These are phyloP conservation scores for Zaprionus ornatus DNA, from an alignment of 1,140 invertebrate genomes.

Conservation along the genomic window DNA sequence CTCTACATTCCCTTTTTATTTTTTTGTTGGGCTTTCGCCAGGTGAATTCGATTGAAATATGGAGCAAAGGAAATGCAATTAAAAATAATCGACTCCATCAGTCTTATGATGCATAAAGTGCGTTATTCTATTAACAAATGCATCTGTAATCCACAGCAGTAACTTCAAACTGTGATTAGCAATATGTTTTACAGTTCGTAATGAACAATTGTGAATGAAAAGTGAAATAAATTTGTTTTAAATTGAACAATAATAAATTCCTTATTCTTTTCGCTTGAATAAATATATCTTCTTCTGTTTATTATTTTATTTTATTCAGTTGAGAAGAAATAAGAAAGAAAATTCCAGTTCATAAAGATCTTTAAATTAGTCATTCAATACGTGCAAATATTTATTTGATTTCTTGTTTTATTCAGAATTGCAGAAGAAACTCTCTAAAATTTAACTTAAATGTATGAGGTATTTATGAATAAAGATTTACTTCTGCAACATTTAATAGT, in stretches of 20 bases:
- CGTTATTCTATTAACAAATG: slow-evolving; percentile 26
- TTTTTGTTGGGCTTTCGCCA: slow-evolving; percentile 2
- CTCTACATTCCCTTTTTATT: background rate
- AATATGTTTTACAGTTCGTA: background rate
- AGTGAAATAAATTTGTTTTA: background rate
- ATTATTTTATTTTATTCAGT: too few relatives aligned
- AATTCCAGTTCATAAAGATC: too few relatives aligned
- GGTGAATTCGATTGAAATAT: slow-evolving; percentile 17
- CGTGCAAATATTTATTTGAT: too few relatives aligned
- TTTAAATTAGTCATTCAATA: too few relatives aligned
- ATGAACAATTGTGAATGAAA: background rate
- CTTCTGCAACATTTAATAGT: too few relatives aligned
- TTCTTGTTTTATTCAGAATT: too few relatives aligned
- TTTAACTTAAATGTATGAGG: too few relatives aligned
- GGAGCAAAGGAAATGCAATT: slow-evolving; percentile 37
- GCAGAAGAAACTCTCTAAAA: too few relatives aligned
- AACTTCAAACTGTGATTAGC: background rate
- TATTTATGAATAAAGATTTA: too few relatives aligned
- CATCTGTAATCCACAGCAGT: background rate
- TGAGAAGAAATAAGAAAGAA: too few relatives aligned
- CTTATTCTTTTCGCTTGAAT: accelerated
- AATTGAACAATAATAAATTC: background rate
- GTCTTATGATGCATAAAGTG: background rate
- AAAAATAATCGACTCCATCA: slow-evolving; percentile 33
- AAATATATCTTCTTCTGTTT: too few relatives aligned